A percentile compares a stretch with the other conserved stretches of the same genome.
phyloP scores from a whole-genome alignment of 2,797 vertebrate genomes.

The Myotis myotis region DNA sequence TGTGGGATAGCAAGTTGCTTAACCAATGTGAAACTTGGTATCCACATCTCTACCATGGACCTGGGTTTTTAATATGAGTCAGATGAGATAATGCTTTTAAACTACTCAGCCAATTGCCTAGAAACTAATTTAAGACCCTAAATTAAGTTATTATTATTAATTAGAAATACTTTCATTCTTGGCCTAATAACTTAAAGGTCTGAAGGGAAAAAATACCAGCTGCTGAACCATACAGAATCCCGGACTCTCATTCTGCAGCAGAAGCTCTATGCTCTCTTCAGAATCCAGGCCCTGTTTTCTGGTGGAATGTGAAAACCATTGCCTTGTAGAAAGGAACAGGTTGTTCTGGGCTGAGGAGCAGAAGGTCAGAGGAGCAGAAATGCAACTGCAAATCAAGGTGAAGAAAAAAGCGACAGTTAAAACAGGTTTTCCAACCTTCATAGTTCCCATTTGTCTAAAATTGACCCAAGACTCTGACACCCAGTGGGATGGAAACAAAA shows the following conservation, averaged over 20 bases:
- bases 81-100: not conserved
- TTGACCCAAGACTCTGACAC: not conserved
- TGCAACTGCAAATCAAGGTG: not conserved
- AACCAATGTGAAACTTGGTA: not conserved
- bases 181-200: conserved; percentile 26
- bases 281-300: not conserved
- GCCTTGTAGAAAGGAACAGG: not conserved
- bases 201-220: not conserved
- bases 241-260: not conserved
- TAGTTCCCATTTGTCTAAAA: not conserved
- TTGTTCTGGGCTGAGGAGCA: not conserved
- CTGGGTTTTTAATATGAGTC: not conserved
- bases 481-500: not conserved
- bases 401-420: not conserved
- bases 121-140: not conserved
- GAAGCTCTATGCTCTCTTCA: not conserved
- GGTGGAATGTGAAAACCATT: not conserved
- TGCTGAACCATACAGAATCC: not conserved
- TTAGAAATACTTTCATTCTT: conserved; percentile 38
- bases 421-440: not conserved
- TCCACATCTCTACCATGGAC: not conserved
- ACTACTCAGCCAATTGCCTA: not conserved
- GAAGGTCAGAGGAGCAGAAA: not conserved
- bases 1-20: not conserved
- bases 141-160: conserved; percentile 48